Evolutionary conservation across 2,888 invertebrate genomes (phyloP), one percentile per base, ranked within the genome.

Genomic region (Rhagophthalmus giganteus): DNA sequence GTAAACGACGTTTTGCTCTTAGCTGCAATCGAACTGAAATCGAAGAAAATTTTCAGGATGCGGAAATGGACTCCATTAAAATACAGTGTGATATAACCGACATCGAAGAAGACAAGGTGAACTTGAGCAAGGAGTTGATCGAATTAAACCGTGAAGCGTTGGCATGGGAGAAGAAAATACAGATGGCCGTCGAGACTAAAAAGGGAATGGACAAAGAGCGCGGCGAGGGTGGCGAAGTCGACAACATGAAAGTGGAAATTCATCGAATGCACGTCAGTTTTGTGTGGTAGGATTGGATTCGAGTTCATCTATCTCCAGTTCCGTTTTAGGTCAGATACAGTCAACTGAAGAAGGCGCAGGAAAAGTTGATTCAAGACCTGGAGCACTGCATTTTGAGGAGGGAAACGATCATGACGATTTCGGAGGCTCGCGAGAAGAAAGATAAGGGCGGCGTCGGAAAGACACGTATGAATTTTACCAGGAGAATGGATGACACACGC

Each of bases 151-250:
- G 84, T 25, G 87, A 90, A 69, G 81, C 84, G 5, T 75, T 90
- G 15, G 84, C 87, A 16, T 92, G 92, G 91, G 88, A 91, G 68
- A 85, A 87, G 57, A 90, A 90, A 76, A 83, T 87, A 49, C 75
- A 86, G 60, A 70, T 90, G 63, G 85, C 87, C 1, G 81, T 82
- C 12, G 89, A 91, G 67, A 80, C 87, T 0, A 83, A 86, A 63
- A 81, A 81, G 59, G 84, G 80, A 64, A 81, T 88, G 35, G 81
- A 82, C 41, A 78, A 81, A 24, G 88, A 88, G 45, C 79, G 81
- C 46, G 79, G 82, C 0, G 74, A 79, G 1, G 81, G 78, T 2
- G 87, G 90, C 1, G 90, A 90, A 70, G 80, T 90, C 11, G 84
- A 84, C 0, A 79, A 79, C 20, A 90, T 91, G 90, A 86, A 81